These are phyloP conservation scores for Himalopsyche japonica DNA, from an alignment of 2,888 invertebrate species.

Conservation along the genomic window DNA sequence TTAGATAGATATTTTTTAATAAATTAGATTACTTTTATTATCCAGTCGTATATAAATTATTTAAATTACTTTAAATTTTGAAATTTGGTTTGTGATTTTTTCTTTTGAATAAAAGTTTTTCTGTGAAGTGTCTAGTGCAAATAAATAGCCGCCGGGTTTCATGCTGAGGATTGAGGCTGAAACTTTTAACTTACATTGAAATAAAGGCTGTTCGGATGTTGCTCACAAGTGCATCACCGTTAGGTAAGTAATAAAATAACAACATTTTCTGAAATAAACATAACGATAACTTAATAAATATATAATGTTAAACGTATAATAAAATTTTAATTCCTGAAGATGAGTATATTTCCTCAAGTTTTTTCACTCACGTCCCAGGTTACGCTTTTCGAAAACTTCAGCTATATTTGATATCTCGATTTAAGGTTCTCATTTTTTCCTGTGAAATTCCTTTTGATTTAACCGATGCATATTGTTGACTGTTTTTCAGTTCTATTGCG, in stretches of 20 bases:
- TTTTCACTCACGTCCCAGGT: no score
- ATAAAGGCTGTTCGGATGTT: constrained; percentile 33
- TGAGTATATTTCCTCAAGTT: no score
- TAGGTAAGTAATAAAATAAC: constrained; percentile 38
- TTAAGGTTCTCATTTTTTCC: no score
- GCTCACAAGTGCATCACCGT: constrained; percentile 38
- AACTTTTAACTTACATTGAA: constrained; percentile 1
- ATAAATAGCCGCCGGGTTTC: not conserved
- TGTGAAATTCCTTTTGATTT: no score
- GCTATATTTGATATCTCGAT: no score
- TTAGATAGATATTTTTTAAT: not conserved
- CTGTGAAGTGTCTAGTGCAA: not conserved
- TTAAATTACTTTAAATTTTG: not conserved
- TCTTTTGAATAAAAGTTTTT: not conserved
- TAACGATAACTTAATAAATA: no score
- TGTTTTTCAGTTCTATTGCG: no score
- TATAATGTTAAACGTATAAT: no score
- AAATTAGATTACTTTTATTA: not conserved
- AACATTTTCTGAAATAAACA: no score
- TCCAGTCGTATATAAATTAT: not conserved
- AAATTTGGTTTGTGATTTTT: not conserved
- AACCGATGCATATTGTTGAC: no score
- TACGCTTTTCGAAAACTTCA: no score
- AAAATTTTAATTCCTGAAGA: no score
- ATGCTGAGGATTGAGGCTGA: not conserved